Evolutionary conservation across 2,113 vertebrate species (phyloP).

Genomic region (Triplophysa rosa): DNA sequence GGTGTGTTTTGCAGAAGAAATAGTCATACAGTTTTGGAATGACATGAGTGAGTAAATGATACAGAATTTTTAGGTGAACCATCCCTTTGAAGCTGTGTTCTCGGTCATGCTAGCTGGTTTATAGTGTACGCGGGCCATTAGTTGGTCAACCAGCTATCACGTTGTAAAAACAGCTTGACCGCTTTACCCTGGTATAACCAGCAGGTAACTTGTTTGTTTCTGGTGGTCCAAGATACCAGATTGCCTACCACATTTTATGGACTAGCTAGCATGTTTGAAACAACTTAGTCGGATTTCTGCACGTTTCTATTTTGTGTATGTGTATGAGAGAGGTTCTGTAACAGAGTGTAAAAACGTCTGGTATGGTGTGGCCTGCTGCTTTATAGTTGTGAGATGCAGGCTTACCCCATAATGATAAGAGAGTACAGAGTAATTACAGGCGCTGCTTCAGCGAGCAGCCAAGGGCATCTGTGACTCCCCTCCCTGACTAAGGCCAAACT

Average conservation of each 20-base stretch:
- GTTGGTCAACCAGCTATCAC: neutral
- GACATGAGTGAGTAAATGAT: too few relatives aligned
- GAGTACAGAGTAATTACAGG: slow-evolving; percentile 71
- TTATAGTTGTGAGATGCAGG: slow-evolving; percentile 54
- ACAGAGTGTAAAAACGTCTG: slow-evolving; percentile 12
- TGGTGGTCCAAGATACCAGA: neutral
- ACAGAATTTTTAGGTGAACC: too few relatives aligned
- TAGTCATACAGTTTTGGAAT: too few relatives aligned
- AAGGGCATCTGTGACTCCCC: slow-evolving; percentile 76
- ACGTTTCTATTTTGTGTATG: neutral
- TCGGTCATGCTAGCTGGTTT: neutral
- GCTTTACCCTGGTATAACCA: neutral
- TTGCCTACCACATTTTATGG: too few relatives aligned
- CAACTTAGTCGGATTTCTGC: too few relatives aligned
- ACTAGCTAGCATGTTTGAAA: too few relatives aligned
- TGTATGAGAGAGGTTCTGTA: neutral
- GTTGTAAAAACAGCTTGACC: neutral
- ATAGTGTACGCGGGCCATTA: neutral
- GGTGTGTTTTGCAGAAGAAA: too few relatives aligned
- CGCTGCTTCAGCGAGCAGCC: slow-evolving; percentile 67
- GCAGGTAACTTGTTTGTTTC: neutral
- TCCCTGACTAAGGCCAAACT: slow-evolving; percentile 53
- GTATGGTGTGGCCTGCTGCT: slow-evolving; percentile 17
- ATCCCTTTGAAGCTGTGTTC: too few relatives aligned
- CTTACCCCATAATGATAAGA: slow-evolving; percentile 65